These are phyloP conservation scores for Homarus americanus DNA, from an alignment of 1,140 invertebrate species.

Conservation along the genomic window DNA sequence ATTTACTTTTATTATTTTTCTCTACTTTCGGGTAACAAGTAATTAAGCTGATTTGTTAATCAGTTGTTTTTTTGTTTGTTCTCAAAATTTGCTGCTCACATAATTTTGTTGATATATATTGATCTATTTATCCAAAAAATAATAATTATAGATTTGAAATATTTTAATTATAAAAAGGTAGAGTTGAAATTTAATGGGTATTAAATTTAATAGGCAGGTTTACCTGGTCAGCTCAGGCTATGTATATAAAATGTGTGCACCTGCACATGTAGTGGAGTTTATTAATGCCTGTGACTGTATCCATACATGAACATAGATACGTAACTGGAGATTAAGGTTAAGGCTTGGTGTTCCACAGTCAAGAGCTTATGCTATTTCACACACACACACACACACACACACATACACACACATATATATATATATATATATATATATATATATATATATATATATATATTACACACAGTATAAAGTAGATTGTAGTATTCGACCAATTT, in stretches of 20 bases:
- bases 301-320: constrained; percentile 3
- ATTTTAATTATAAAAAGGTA: too few species aligned
- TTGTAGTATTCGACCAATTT: neutral
- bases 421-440: neutral
- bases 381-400: neutral
- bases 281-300: neutral
- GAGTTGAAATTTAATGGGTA: too few species aligned
- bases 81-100: too few species aligned
- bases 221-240: neutral
- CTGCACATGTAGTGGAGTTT: neutral
- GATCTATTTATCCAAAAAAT: too few species aligned
- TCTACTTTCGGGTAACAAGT: too few species aligned
- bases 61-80: too few species aligned
- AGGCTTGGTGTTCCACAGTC: neutral
- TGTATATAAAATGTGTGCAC: neutral
- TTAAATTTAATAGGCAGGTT: neutral
- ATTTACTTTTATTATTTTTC: too few species aligned
- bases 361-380: neutral
- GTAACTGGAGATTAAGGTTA: constrained; percentile 26
- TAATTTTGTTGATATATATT: too few species aligned
- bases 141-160: too few species aligned
- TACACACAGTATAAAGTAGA: neutral
- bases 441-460: neutral
- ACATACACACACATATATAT: neutral
- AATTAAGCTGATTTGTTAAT: too few species aligned